These are phyloP conservation scores for Slavum lentiscoides DNA, from an alignment of 2,888 invertebrate species.

Conservation along the genomic window DNA sequence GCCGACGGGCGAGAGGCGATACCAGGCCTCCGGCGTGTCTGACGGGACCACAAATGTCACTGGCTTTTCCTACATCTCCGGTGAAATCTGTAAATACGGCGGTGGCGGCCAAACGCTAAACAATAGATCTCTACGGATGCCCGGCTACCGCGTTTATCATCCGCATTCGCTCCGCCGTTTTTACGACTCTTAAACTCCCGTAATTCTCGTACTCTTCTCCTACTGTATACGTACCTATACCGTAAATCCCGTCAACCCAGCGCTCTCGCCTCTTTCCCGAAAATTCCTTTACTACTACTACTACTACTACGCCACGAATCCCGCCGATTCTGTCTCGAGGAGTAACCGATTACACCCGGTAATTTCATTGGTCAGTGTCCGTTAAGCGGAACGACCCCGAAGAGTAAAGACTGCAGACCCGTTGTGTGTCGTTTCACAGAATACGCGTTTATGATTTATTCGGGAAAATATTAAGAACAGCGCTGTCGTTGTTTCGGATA, in stretches of 20 bases:
- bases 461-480: too few species aligned
- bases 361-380: neutral
- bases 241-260: too few species aligned
- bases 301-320: too few species aligned
- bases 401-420: conserved; percentile 14
- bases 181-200: conserved; percentile 17
- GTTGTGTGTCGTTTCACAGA: neutral
- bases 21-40: conserved; percentile 62
- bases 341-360: neutral
- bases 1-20: conserved; percentile 74
- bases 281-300: too few species aligned
- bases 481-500: too few species aligned
- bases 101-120: conserved; percentile 38
- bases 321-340: too few species aligned
- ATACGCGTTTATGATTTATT: too few species aligned
- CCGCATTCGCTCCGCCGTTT: conserved; percentile 47
- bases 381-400: neutral
- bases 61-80: conserved; percentile 77
- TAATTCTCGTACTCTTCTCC: neutral
- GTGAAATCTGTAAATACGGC: conserved; percentile 60
- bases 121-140: conserved; percentile 15
- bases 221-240: neutral
- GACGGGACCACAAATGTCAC: conserved; percentile 72
- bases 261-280: too few species aligned
- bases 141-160: conserved; percentile 43